Conservation (phyloP, 2,888 invertebrate species). For the Bombylius major region DNA sequence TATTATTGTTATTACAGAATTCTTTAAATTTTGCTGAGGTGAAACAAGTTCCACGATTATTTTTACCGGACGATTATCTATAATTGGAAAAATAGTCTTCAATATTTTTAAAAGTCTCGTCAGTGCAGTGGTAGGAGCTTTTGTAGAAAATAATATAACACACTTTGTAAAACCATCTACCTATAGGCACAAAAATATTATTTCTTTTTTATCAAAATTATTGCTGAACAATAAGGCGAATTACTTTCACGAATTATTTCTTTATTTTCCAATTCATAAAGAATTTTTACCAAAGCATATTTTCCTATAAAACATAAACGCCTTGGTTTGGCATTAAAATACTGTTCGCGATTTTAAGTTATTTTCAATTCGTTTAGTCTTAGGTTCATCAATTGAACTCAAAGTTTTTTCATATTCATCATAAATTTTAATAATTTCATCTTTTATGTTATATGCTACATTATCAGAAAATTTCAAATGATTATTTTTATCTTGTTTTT, state of each 20-base stretch:
- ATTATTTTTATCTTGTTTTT: too few relatives aligned
- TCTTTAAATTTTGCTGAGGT: conserved; percentile 14
- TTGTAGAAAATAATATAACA: conserved; percentile 8
- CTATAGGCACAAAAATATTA: conserved; percentile 7
- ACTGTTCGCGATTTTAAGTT: neutral
- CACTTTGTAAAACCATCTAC: conserved; percentile 12
- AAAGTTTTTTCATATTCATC: too few relatives aligned
- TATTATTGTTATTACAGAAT: conserved; percentile 3
- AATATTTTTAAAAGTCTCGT: conserved; percentile 7
- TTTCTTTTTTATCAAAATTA: conserved; percentile 9
- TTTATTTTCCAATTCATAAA: neutral
- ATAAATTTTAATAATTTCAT: too few relatives aligned
- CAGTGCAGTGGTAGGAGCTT: conserved; percentile 13
- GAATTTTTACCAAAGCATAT: neutral
- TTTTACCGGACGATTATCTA: neutral
- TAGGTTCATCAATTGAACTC: neutral
- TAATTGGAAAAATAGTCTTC: conserved; percentile 13
- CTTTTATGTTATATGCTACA: too few relatives aligned
- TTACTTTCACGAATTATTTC: conserved; percentile 1
- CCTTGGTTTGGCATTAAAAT: neutral
- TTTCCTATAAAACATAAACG: neutral
- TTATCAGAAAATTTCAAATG: too few relatives aligned
- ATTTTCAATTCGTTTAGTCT: neutral
- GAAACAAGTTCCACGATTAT: conserved; percentile 6
- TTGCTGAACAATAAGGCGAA: conserved; percentile 5